These are phyloP conservation scores for Trididemnum nubilum DNA, from an alignment of 23 tunicate genomes.

Conservation along the genomic window DNA sequence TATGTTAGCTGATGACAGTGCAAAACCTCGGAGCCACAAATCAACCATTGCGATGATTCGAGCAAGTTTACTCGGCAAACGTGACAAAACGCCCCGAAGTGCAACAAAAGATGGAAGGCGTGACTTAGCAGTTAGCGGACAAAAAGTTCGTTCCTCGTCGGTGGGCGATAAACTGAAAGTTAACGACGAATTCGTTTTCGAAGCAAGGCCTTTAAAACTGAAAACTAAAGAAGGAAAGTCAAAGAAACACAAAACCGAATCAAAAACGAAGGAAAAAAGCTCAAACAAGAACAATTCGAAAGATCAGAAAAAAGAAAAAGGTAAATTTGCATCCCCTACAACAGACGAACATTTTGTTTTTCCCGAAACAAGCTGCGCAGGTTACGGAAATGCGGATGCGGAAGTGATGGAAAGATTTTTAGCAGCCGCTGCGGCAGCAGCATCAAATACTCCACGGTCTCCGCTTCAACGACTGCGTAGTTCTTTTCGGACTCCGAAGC, in stretches of 20 bases:
- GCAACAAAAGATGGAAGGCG: constrained; percentile 32
- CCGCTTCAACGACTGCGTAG: constrained; percentile 56
- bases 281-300: constrained; percentile 6
- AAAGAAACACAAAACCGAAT: constrained; percentile 22
- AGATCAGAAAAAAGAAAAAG: not conserved
- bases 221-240: constrained; percentile 12
- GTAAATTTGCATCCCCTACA: not conserved
- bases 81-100: constrained; percentile 32
- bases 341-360: constrained; percentile 3
- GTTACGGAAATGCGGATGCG: constrained; percentile 42
- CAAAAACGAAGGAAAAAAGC: constrained; percentile 13
- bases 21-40: constrained; percentile 34
- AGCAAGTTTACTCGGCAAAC: constrained; percentile 56
- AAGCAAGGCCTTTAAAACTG: not conserved
- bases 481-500: constrained; percentile 47
- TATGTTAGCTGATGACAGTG: not conserved
- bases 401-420: constrained; percentile 60
- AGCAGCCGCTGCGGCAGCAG: constrained; percentile 47
- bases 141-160: constrained; percentile 25
- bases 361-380: constrained; percentile 9
- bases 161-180: constrained; percentile 19
- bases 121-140: not conserved
- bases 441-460: constrained; percentile 30
- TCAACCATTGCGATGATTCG: constrained; percentile 55
- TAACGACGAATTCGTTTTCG: not conserved